Conservation (phyloP, 1,140 invertebrate genomes). For the Conus ventricosus region DNA sequence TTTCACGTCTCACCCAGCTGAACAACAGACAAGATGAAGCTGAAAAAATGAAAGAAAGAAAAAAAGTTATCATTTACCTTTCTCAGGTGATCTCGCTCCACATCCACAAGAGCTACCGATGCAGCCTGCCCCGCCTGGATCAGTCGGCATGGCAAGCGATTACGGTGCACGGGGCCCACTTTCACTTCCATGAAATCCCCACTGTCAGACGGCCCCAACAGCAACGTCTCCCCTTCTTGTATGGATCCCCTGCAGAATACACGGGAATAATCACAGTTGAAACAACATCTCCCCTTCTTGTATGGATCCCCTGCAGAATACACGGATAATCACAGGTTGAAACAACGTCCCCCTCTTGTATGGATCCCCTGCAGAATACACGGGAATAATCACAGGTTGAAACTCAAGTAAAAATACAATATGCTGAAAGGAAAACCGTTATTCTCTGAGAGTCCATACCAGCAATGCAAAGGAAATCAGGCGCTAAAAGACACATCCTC, state of each 20-base stretch:
- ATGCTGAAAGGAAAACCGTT: no score
- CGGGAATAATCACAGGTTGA: no score
- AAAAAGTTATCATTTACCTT: constrained; percentile 77
- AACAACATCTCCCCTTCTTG: constrained; percentile 87
- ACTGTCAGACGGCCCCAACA: constrained; percentile 88
- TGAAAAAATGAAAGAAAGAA: no score
- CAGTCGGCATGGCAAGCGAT: constrained; percentile 89
- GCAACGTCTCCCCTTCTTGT: constrained; percentile 86
- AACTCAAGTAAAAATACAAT: neutral
- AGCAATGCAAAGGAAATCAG: no score
- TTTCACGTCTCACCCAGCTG: no score
- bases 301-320: constrained; percentile 84
- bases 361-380: constrained; percentile 81
- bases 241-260: constrained; percentile 84
- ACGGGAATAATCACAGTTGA: no score
- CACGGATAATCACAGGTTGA: no score
- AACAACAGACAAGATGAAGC: no score
- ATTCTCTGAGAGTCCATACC: no score
- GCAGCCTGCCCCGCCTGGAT: constrained; percentile 94
- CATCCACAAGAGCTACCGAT: constrained; percentile 84
- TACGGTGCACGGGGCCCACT: constrained; percentile 91
- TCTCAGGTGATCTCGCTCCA: constrained; percentile 77
- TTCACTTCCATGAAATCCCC: constrained; percentile 87
- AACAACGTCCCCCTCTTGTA: constrained; percentile 91
- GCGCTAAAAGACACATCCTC: no score